Conservation (phyloP, 2,888 invertebrate species). For the Drosophila mercatorum region DNA sequence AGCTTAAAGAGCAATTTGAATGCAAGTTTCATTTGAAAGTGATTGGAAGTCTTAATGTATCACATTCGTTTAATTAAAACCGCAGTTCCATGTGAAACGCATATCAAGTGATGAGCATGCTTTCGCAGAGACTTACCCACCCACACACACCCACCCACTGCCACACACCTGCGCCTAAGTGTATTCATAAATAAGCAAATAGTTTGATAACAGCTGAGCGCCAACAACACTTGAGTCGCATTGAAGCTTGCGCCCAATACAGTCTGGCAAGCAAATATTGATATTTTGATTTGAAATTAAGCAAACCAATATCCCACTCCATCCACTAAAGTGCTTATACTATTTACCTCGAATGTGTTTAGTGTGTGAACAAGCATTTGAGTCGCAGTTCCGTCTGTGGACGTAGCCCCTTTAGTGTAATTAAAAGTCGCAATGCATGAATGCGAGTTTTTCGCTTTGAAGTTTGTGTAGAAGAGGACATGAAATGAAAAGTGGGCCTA, state of each 20-base stretch:
- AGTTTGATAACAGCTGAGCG: conserved; percentile 57
- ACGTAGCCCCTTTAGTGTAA: conserved; percentile 35
- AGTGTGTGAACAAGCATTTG: conserved; percentile 19
- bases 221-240: conserved; percentile 39
- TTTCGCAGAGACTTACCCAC: conserved; percentile 4
- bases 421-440: conserved; percentile 58
- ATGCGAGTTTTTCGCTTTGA: conserved; percentile 61
- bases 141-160: conserved; percentile 15
- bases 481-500: conserved; percentile 4
- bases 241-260: conserved; percentile 8
- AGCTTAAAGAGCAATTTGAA: not conserved
- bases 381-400: conserved; percentile 7
- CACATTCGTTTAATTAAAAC: conserved; percentile 29
- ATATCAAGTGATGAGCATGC: conserved; percentile 41
- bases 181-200: conserved; percentile 56
- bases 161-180: conserved; percentile 14
- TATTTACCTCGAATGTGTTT: conserved; percentile 6
- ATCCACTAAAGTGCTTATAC: conserved; percentile 15
- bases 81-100: conserved; percentile 23
- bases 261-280: conserved; percentile 57
- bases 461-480: conserved; percentile 29
- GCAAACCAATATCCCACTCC: conserved; percentile 39
- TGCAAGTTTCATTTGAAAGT: not conserved
- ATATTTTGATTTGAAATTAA: conserved; percentile 69
- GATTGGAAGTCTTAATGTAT: not conserved